These are phyloP conservation scores for Pristionchus exspectatus DNA, from an alignment of 2,888 invertebrate species.

Conservation along the genomic window DNA sequence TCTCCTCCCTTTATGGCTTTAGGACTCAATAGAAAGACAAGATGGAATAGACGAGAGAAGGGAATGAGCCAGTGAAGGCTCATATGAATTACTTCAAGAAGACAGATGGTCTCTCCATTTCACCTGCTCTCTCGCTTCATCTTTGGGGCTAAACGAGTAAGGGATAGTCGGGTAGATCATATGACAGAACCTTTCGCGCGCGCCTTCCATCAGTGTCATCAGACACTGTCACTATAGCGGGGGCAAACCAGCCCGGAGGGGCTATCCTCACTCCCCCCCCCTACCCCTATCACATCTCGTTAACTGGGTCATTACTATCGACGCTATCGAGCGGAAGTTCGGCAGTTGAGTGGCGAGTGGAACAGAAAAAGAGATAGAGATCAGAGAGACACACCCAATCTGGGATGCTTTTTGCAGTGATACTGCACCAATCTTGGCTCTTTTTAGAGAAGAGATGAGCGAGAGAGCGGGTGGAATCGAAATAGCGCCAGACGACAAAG, in stretches of 20 bases:
- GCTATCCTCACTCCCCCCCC: not conserved
- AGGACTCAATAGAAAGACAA: constrained; percentile 49
- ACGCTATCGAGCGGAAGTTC: constrained; percentile 19
- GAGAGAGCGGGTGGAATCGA: not conserved
- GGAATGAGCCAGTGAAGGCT: not conserved
- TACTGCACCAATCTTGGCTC: not conserved
- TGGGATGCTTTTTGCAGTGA: not conserved
- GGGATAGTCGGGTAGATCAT: not conserved
- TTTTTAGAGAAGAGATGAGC: not conserved
- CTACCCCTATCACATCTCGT: constrained; percentile 1
- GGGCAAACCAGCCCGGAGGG: not conserved
- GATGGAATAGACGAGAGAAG: constrained; percentile 37
- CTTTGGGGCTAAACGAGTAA: not conserved
- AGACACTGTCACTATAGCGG: constrained; percentile 27
- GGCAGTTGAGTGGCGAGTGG: not conserved
- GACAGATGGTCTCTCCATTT: not conserved
- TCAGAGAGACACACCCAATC: not conserved
- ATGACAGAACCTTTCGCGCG: not conserved
- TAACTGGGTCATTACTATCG: constrained; percentile 45
- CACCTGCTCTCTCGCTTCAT: not conserved
- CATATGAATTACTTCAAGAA: constrained; percentile 20
- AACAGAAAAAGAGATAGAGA: not conserved
- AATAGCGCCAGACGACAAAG: constrained; percentile 21
- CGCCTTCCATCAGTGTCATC: constrained; percentile 4
- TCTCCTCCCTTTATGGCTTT: constrained; percentile 49